phyloP scores from a whole-genome alignment of 2,888 invertebrate genomes.

The Ornithoptera priamus region DNA sequence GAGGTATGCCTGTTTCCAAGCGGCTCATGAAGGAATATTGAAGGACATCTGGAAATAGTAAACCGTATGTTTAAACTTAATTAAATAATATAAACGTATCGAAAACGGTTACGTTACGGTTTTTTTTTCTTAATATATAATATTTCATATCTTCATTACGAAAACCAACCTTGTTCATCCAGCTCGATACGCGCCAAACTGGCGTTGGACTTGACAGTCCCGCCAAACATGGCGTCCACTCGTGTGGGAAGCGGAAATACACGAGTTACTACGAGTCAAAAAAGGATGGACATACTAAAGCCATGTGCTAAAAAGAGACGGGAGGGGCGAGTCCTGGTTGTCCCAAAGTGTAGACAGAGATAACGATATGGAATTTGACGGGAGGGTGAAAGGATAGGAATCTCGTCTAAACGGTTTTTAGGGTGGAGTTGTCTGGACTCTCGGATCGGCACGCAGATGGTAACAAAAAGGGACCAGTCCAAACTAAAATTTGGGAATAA shows the following conservation, averaged over 20 bases:
- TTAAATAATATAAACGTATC: neutral
- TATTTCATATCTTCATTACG: conserved; percentile 46
- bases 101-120: too few species aligned
- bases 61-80: conserved; percentile 21
- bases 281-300: conserved; percentile 64
- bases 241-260: conserved; percentile 78
- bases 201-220: conserved; percentile 75
- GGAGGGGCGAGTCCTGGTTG: conserved; percentile 68
- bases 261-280: conserved; percentile 75
- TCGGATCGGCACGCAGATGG: conserved; percentile 74
- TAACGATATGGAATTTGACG: conserved; percentile 60
- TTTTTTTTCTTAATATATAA: neutral
- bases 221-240: conserved; percentile 77
- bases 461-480: conserved; percentile 75
- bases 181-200: conserved; percentile 76
- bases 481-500: conserved; percentile 75
- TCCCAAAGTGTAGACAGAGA: conserved; percentile 68
- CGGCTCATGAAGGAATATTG: conserved; percentile 9
- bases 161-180: conserved; percentile 67
- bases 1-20: neutral
- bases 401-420: conserved; percentile 74
- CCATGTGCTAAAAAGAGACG: conserved; percentile 70
- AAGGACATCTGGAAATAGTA: conserved; percentile 36
- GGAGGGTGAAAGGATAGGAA: conserved; percentile 69
- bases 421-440: conserved; percentile 79